phyloP scores from a whole-genome alignment of 2,888 invertebrate genomes.

The Coleophora flavipennella region DNA sequence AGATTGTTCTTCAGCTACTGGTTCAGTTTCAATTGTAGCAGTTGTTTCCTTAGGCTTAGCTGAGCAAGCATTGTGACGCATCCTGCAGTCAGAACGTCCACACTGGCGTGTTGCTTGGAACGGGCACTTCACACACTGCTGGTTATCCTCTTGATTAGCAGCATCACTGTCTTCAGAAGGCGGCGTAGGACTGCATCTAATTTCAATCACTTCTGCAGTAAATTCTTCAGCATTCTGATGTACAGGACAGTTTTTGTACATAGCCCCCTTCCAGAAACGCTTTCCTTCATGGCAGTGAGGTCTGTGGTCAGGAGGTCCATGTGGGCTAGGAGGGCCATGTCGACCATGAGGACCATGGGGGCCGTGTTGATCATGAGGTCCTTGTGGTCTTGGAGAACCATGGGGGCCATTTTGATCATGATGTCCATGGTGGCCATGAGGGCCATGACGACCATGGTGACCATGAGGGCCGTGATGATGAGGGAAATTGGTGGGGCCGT shows the following conservation, averaged over 20 bases:
- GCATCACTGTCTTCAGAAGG: neutral
- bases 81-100: neutral
- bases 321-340: neutral
- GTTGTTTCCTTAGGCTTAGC: neutral
- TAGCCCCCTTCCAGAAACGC: too few species aligned
- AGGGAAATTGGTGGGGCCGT: too few species aligned
- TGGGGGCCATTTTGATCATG: conserved; percentile 11
- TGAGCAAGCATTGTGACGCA: neutral
- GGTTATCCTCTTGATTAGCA: neutral
- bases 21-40: neutral
- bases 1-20: too few species aligned
- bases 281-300: neutral
- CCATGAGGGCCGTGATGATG: too few species aligned
- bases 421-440: too few species aligned
- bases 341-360: neutral
- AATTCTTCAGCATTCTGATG: neutral
- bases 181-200: neutral
- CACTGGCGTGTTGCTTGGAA: neutral
- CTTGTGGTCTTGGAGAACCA: too few species aligned
- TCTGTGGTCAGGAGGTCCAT: neutral
- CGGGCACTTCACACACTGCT: neutral
- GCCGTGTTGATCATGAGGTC: conserved; percentile 11
- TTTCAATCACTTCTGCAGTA: neutral
- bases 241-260: too few species aligned
- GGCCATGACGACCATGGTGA: too few species aligned